These are phyloP conservation scores for Gallinago solitaria DNA, from an alignment of 2,797 vertebrate species.

Conservation along the genomic window DNA sequence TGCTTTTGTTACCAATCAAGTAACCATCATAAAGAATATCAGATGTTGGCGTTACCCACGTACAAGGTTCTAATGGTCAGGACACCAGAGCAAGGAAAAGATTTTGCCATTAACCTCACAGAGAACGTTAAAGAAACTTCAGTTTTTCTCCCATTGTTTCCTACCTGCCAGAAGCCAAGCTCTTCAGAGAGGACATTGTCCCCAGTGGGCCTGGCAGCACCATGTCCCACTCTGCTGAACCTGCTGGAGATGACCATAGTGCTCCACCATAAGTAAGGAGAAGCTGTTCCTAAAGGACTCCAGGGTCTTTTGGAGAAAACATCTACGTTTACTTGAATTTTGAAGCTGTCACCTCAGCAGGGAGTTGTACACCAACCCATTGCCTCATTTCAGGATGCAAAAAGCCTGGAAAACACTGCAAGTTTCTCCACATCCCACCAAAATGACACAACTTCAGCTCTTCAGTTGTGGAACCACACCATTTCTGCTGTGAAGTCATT, in stretches of 20 bases:
- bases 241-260: neutral
- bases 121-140: neutral
- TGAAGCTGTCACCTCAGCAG: neutral
- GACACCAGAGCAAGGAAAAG: neutral
- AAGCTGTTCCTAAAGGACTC: neutral
- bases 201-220: neutral
- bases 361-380: neutral
- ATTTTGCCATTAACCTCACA: neutral
- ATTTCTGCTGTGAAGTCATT: too few species aligned
- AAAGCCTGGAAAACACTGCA: neutral
- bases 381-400: neutral
- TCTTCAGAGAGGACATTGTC: neutral
- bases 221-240: neutral
- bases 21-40: neutral
- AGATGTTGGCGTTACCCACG: neutral
- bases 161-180: neutral
- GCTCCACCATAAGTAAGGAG: neutral
- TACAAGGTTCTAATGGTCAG: neutral
- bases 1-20: conserved; percentile 18
- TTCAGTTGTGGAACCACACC: neutral
- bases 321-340: rapidly evolving
- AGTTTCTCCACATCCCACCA: neutral
- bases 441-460: neutral
- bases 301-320: neutral
- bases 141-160: neutral